Base-by-base conservation (phyloP, 2,888 invertebrate species). In the Agrotis clavis region DNA sequence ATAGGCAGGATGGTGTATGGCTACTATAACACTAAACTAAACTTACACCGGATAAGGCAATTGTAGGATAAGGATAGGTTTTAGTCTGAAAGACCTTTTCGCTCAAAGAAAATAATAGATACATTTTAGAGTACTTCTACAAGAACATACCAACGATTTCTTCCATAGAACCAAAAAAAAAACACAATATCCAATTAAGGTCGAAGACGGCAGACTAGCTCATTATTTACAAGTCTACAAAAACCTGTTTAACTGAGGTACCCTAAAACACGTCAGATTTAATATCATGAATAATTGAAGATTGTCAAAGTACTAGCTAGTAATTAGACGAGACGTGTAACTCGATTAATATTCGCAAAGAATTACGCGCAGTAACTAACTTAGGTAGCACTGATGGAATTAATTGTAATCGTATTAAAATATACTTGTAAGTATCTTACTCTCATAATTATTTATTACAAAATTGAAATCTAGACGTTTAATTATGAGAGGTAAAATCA, bases 291-390 rank as follows among this genome's bases (percentile, higher is more conserved):
- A 71, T 84, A 71, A 76, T 74, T 74, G n/a, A 65, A 68, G 35
- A 67, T 69, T 67, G 68, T 71, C 74, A 76, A 77, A 84, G 71
- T 74, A 41, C 41, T 71, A 71, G 54, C 62, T 66, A 77, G 67
- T 79, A 77, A 82, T 86, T 79, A 77, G 67, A 72, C 66, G 62
- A 61, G 67, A 71, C 74, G 35, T 70, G 54, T 71, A 74, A 74
- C 61, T 64, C 70, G 73, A 84, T 82, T 82, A 80, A 82, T 72
- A 84, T 76, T 75, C 70, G 45, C 74, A 77, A 82, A 80, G 71
- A 75, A 82, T 73, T 71, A 71, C 19, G 51, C 41, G n/a, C 63
- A 57, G 41, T 76, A 73, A 79, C 64, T 72, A 65, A 84, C 67
- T 82, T 68, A 75, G 14, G 48, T 35, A 19, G 50, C 41, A 48